Evolutionary conservation across 1,140 invertebrate genomes (phyloP).

Genomic region (Bombus balteatus): DNA sequence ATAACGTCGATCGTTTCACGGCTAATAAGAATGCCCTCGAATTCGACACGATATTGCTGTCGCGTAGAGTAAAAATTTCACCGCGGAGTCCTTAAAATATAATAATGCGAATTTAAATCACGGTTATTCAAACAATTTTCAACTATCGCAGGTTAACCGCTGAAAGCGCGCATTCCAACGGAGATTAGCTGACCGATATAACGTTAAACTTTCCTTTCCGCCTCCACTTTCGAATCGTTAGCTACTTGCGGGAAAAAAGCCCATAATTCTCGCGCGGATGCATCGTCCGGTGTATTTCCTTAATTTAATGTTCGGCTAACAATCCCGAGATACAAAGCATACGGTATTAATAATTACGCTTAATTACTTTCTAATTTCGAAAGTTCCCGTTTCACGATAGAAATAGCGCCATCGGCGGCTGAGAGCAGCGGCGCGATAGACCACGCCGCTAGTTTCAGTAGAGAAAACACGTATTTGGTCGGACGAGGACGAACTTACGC

Average conservation of each 20-base stretch:
- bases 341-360: neutral
- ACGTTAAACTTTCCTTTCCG: neutral
- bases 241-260: neutral
- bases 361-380: constrained; percentile 20
- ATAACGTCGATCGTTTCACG: neutral
- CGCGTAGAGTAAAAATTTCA: neutral
- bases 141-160: neutral
- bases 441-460: neutral
- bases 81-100: too few species aligned
- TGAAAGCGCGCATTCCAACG: neutral
- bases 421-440: neutral
- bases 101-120: neutral
- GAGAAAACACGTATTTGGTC: neutral
- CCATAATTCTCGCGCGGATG: too few species aligned
- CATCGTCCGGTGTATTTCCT: too few species aligned
- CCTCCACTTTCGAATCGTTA: neutral
- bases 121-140: neutral
- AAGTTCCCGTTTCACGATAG: neutral
- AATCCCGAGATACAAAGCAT: neutral
- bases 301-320: too few species aligned
- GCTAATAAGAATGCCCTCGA: neutral
- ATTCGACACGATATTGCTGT: neutral
- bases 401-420: neutral
- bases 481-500: neutral
- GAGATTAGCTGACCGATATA: neutral